phyloP scores from a whole-genome alignment of 2,797 vertebrate species.

The Anableps anableps region DNA sequence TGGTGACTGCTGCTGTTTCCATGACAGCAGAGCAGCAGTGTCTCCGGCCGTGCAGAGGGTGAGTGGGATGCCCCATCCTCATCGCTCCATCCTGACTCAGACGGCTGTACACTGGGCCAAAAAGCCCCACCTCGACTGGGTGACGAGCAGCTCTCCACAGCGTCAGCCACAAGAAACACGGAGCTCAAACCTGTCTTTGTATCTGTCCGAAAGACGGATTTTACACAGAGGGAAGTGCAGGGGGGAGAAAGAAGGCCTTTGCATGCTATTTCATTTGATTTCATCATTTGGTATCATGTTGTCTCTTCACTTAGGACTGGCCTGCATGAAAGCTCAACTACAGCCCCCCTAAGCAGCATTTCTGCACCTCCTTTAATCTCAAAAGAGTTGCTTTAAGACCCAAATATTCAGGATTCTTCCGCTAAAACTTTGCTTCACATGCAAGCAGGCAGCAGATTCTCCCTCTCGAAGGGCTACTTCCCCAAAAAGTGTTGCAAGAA shows the following conservation, averaged over 20 bases:
- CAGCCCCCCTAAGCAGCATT: conserved; percentile 11
- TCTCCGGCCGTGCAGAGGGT: conserved; percentile 84
- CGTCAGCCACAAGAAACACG: conserved; percentile 17
- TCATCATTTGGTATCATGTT: conserved; percentile 74
- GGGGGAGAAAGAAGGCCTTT: conserved; percentile 27
- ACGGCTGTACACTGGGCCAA: conserved; percentile 54
- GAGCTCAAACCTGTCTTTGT: conserved; percentile 12
- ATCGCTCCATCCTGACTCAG: conserved; percentile 80
- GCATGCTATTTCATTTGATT: conserved; percentile 73
- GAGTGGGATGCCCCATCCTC: conserved; percentile 85
- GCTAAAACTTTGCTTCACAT: neutral
- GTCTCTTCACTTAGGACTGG: conserved; percentile 62
- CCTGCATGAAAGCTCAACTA: conserved; percentile 53
- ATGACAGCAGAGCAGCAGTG: conserved; percentile 91
- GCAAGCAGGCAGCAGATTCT: neutral
- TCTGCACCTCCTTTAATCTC: neutral
- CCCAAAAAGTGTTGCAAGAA: conserved; percentile 9
- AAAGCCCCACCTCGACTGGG: conserved; percentile 58
- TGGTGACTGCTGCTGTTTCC: conserved; percentile 91
- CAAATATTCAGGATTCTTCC: neutral
- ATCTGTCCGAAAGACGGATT: conserved; percentile 16
- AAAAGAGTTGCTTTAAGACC: neutral
- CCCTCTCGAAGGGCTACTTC: neutral
- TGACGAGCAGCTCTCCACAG: conserved; percentile 29
- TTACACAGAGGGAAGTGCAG: conserved; percentile 10